Percentiles rank a stretch among this genome's conserved stretches.
phyloP scores from a whole-genome alignment of 37 sponge, comb jelly and placozoan species.

The Lycopodina hypogea region DNA sequence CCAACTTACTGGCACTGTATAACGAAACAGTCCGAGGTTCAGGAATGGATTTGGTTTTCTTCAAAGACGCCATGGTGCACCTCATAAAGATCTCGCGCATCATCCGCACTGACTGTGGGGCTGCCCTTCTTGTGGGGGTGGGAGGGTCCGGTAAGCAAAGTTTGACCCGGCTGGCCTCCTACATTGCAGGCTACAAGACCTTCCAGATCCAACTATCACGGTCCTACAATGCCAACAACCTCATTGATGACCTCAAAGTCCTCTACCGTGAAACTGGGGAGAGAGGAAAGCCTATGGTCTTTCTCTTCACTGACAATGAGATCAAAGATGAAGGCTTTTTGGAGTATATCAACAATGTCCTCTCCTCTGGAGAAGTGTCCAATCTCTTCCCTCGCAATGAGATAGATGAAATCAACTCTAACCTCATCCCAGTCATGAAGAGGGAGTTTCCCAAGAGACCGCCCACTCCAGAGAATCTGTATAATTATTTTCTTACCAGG shows the following conservation, averaged over 20 bases:
- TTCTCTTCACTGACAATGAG: constrained; percentile 99
- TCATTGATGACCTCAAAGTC: constrained; percentile 94
- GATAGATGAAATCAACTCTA: constrained; percentile 90
- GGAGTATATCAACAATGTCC: constrained; percentile 98
- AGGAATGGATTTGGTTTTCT: constrained; percentile 99
- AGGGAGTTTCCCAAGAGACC: constrained; percentile 93
- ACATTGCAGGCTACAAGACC: constrained; percentile 97
- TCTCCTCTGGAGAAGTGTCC: constrained; percentile 98
- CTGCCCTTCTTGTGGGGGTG: constrained; percentile 97
- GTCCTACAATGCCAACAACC: constrained; percentile 94
- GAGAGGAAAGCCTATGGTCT: constrained; percentile 92
- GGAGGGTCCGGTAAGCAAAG: constrained; percentile 99
- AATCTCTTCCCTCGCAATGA: constrained; percentile 97
- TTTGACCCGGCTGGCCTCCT: constrained; percentile 98
- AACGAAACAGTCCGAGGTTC: constrained; percentile 97
- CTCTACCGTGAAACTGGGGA: constrained; percentile 89
- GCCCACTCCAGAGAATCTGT: constrained; percentile 97
- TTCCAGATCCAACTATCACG: constrained; percentile 98
- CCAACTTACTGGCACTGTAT: constrained; percentile 76
- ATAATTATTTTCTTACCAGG: constrained; percentile 93
- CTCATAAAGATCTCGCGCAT: constrained; percentile 95
- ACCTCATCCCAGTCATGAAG: constrained; percentile 97
- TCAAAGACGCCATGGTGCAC: constrained; percentile 99
- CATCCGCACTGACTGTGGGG: constrained; percentile 95
- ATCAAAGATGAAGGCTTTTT: constrained; percentile 99